Evolutionary conservation across 2,797 vertebrate genomes (phyloP), one percentile per base, ranked within the genome.

Genomic region (Sebastes vulpes): DNA sequence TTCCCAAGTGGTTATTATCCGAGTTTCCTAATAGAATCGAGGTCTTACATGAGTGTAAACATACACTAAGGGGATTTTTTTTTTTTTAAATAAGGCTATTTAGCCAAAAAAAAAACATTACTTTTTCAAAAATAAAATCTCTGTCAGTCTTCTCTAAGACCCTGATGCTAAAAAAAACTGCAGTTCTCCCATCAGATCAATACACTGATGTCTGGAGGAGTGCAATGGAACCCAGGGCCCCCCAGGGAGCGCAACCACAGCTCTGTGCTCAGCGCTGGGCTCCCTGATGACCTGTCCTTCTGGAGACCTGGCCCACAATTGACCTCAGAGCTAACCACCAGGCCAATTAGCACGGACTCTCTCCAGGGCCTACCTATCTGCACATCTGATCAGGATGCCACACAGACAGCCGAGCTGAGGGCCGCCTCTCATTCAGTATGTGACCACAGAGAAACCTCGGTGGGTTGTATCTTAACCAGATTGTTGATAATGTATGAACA

Each of bases 291-390:
- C 90, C 85, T 16, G 35, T 59, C 68, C 54, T 70, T 59, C 26
- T 58, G 25, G 9, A 72, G 84, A 83, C 67, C 54, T 84, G 76
- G 86, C 89, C 89, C 72, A 71, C 84, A 65, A 70, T 80, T 91
- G 91, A 95, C 87, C 92, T 83, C 50, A 48, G 52, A n/a, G 82
- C 81, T 86, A 90, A 92, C 87, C 87, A 86, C 82, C 76, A 81
- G 59, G 75, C 87, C 90, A 94, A 93, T 95, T 95, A 94, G 82
- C 72, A 79, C 29, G 1, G 56, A 56, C 21, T 77, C 67, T 81
- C 86, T 91, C 81, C 12, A 53, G 84, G 73, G 83, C 53, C 72
- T 61, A 57, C 72, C 70, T 84, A 88, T 89, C 83, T 65, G 70
- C 32, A 84, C 82, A 76, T 64, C 56, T 72, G 86, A 91, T 91